Base-by-base conservation (phyloP, 2,797 vertebrate species). In the Miopithecus talapoin region DNA sequence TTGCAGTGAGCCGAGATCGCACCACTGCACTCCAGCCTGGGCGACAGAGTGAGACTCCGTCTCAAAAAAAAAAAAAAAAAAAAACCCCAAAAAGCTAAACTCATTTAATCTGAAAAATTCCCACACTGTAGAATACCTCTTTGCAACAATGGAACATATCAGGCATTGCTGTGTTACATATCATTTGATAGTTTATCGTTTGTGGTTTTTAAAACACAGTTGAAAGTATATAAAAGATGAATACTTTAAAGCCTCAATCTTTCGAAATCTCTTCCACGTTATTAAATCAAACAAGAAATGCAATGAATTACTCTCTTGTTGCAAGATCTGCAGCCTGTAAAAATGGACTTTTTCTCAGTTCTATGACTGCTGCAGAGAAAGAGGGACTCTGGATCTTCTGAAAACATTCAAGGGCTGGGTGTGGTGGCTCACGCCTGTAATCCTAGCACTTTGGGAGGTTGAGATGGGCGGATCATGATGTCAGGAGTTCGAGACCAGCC, bases 221-320 rank as follows among this genome's bases (percentile, higher is more conserved):
- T 94, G 4, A 43, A 48, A 92, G 11, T 87, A 78, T 24, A 7
- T 76, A 80, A 91, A 84, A 93, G 39, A 55, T 41, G 24, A n/a
- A 7, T 78, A 50, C 83, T 89, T 74, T n/a, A 85, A 64, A 72
- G 46, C 26, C 80, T 89, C 53, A 90, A 72, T 75, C 21, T 76
- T 91, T 80, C 41, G 61, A 79, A 85, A 70, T 91, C 53, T 59
- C 50, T 80, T 11, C 75, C 17, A 55, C 89, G 43, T 84, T 84
- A 85, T 22, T 24, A 85, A 80, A 39, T 36, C 43, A 95, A 64
- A 22, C 57, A 84, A 83, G 30, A 97, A 95, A 80, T 21, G 1
- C 21, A 92, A 61, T 46, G 19, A 74, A 68, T 68, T 64, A 85
- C 24, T 96, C 19, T 74, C 41, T 72, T 19, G 4, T 16, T 4